Evolutionary conservation across 2,113 vertebrate genomes (phyloP), one percentile per base, ranked within the genome.

Genomic region (Pitta sordida): DNA sequence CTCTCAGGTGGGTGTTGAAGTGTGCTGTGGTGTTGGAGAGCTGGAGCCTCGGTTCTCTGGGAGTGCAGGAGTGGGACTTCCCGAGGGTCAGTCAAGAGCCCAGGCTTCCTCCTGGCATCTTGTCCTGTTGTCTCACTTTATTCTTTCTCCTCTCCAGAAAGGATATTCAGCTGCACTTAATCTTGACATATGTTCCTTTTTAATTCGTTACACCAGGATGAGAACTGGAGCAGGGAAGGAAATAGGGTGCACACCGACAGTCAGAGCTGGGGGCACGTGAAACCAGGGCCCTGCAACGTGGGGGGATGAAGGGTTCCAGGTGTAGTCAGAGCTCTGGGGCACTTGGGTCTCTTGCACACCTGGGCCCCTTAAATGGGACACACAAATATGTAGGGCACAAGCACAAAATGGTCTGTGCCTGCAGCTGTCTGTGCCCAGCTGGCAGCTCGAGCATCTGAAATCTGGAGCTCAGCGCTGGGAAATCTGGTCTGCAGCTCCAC

Each of bases 341-440:
- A 78, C 56, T 39, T 36, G 23, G 8, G 14, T 9, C 64, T 69
- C 80, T 15, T 36, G 63, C 68, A 81, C 92, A 92, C 86, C 79
- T 93, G 95, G 83, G 56, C 71, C 32, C 6, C 80, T 26, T 59
- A 90, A 96, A 17, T 93, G 88, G 92, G 51, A 3, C 92, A 80
- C 6, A 1, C 0, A 1, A 27, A 30, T 91, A 77, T 85, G 2
- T 70, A 30, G 88, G 86, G 83, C 91, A 74, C 1, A 4, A 36
- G 49, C 71, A 32, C 18, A 17, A 83, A 9, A 41, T 32, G 75
- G 0, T 30, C 6, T 9, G 52, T 56, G 73, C 56, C 52, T 75
- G 3, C 89, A 88, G 85, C 91, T 94, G 86, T n/a, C 78, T 15
- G 4, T 11, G 10, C n/a, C 60, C 91, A 51, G 60, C 9, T 24